Evolutionary conservation across 2,888 invertebrate species (phyloP).

Genomic region (Phanerotoma sp.): DNA sequence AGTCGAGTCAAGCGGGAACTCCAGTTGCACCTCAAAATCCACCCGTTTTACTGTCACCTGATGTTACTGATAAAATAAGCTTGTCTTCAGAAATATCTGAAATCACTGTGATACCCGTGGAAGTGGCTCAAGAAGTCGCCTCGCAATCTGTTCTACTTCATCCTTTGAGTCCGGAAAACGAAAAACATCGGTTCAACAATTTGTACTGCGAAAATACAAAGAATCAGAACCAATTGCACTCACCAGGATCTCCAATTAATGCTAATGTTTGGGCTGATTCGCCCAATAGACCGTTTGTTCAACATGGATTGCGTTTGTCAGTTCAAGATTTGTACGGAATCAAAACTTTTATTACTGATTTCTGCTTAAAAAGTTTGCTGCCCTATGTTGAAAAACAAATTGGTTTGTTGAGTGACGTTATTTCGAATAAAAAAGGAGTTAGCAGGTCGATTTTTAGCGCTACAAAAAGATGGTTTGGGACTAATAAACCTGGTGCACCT

Average conservation of each 20-base stretch:
- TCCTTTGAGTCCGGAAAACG: conserved; percentile 74
- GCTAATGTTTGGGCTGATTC: conserved; percentile 65
- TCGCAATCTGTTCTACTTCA: conserved; percentile 61
- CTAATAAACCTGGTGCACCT: conserved; percentile 78
- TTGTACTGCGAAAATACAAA: no score
- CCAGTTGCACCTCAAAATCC: conserved; percentile 48
- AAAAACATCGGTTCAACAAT: conserved; percentile 48
- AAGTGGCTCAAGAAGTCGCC: conserved; percentile 60
- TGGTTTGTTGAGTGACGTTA: conserved; percentile 73
- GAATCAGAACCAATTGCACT: neutral
- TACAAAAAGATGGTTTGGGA: conserved; percentile 94
- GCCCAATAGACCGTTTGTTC: conserved; percentile 59
- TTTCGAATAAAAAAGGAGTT: conserved; percentile 86
- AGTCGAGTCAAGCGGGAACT: conserved; percentile 53
- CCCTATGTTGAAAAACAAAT: conserved; percentile 93
- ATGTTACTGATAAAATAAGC: conserved; percentile 44
- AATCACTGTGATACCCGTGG: conserved; percentile 49
- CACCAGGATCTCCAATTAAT: conserved; percentile 51
- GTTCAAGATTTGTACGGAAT: conserved; percentile 83
- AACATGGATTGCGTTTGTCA: conserved; percentile 78
- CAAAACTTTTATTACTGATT: conserved; percentile 82
- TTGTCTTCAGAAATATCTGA: conserved; percentile 48
- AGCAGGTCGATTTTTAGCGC: conserved; percentile 91
- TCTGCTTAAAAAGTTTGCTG: conserved; percentile 79
- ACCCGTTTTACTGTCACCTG: conserved; percentile 45